A percentile compares a stretch with the other conserved stretches of the same genome.
Conservation (phyloP, 2,113 vertebrate species). For the Psittacula cyanocephala region DNA sequence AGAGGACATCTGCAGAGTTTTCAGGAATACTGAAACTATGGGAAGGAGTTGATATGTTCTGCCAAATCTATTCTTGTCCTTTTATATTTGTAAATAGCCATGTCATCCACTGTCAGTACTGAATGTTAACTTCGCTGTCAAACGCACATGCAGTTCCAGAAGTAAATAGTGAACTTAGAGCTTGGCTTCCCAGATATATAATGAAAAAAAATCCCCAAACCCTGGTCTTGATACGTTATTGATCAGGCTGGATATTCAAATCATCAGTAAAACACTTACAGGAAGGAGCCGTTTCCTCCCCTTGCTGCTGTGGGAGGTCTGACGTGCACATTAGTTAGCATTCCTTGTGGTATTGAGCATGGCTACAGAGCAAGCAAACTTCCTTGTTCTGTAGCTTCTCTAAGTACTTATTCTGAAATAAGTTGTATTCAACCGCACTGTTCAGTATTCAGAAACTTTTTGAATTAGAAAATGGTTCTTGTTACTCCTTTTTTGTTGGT, state of each 20-base stretch:
- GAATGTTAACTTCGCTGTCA: background rate
- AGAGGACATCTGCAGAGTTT: background rate
- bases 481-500: background rate
- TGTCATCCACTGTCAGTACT: background rate
- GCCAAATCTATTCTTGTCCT: background rate
- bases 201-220: fast-evolving
- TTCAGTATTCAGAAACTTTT: background rate
- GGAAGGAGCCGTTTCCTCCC: background rate
- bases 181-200: background rate
- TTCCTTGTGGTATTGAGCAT: background rate
- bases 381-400: background rate
- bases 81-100: background rate
- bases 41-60: background rate
- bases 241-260: background rate
- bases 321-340: background rate
- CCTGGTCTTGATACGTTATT: background rate
- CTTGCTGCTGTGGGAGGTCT: background rate
- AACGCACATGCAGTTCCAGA: background rate
- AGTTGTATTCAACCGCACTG: background rate
- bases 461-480: background rate
- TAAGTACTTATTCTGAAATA: background rate
- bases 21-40: background rate
- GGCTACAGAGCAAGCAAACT: background rate
- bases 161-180: background rate
- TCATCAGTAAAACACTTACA: background rate